Base-by-base conservation (phyloP, 2,888 invertebrate species). In the Diplolepis rosae region DNA sequence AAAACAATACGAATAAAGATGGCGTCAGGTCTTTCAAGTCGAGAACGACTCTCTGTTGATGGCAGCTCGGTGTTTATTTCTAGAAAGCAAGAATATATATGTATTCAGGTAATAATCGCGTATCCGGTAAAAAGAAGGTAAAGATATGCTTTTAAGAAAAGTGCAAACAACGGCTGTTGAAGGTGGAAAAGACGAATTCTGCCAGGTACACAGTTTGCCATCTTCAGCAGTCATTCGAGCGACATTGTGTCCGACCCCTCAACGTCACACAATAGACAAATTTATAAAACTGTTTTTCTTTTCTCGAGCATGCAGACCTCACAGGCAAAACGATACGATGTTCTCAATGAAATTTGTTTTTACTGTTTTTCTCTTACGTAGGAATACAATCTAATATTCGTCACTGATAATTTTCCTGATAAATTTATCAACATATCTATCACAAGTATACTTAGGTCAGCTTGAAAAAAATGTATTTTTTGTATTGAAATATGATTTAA, bases 331-430 rank as follows among this genome's bases (percentile, higher is more conserved):
- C 7, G 39, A n/a, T 61, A 39, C 7, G 39, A n/a, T 4, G 7
- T n/a, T 61, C 61, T 61, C 39, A 61, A 61, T 61, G 61, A 61
- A 61, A 61, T 61, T 61, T 61, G 27, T 61, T 39, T n/a, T 39
- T 39, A 61, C 69, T 72, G 69, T 72, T 71, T 52, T 51, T 39
- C 30, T 66, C 22, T 39, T 70, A n/a, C n/a, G n/a, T n/a, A n/a
- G n/a, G n/a, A n/a, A n/a, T n/a, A n/a, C n/a, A n/a, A n/a, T n/a
- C n/a, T n/a, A n/a, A n/a, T n/a, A n/a, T n/a, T n/a, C n/a, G n/a
- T n/a, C n/a, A n/a, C n/a, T n/a, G n/a, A n/a, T n/a, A n/a, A n/a
- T n/a, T n/a, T n/a, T n/a, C n/a, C n/a, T n/a, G n/a, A n/a, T n/a
- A n/a, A n/a, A n/a, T n/a, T n/a, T n/a, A n/a, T n/a, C n/a, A n/a